Percentiles rank a stretch among this genome's conserved stretches.
Conservation (phyloP, 1,140 invertebrate species). For the Sarcophaga peregrina region DNA sequence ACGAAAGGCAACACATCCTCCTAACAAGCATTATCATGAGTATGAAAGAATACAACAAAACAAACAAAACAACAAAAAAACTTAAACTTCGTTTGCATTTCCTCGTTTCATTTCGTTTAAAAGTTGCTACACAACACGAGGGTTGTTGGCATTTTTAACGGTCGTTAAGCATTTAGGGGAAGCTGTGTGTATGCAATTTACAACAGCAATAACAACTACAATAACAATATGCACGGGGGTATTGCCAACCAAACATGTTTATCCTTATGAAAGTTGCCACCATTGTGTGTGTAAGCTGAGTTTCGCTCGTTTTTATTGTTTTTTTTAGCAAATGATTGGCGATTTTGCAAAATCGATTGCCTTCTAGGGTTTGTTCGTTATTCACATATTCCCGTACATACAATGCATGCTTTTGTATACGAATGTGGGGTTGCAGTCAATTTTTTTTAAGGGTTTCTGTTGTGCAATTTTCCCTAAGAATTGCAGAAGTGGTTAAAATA, state of each 20-base stretch:
- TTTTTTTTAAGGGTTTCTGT: slow-evolving; percentile 22
- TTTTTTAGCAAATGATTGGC: slow-evolving; percentile 35
- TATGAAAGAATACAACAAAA: too few species aligned
- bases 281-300: background rate
- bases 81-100: background rate
- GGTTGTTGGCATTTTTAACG: slow-evolving; percentile 30
- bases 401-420: background rate
- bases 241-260: too few species aligned
- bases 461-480: background rate
- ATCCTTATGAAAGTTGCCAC: background rate
- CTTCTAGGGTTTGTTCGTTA: background rate
- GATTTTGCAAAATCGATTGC: slow-evolving; percentile 15
- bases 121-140: too few species aligned
- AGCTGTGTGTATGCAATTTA: slow-evolving; percentile 25
- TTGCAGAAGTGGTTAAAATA: slow-evolving; percentile 4
- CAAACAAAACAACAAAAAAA: too few species aligned
- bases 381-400: background rate
- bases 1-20: too few species aligned
- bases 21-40: too few species aligned
- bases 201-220: background rate
- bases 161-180: slow-evolving; percentile 28
- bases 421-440: background rate
- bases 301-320: background rate
- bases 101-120: background rate
- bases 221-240: background rate